Base-by-base conservation (phyloP, 2,888 invertebrate genomes). In the Mythimna loreyi region DNA sequence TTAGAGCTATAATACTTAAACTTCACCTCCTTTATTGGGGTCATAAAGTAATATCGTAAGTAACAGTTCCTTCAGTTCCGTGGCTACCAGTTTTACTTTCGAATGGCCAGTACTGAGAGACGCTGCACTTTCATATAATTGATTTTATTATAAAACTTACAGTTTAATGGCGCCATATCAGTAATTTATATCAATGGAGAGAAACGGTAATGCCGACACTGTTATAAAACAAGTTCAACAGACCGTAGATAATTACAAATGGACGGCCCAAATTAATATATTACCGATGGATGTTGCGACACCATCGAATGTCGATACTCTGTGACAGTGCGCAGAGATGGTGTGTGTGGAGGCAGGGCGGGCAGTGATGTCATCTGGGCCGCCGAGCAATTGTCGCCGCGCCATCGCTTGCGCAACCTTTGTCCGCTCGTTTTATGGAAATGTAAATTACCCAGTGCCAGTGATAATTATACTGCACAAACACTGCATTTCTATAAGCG, bases 291-390 rank as follows among this genome's bases (percentile, higher is more conserved):
- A 65, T 72, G 80, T 89, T 86, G 85, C 84, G 80, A 85, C 86
- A 87, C 83, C 75, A 86, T 82, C 76, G 73, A 49, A 45, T 50
- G 5, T 78, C 69, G 78, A 74, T 78, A 78, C 62, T 36, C 36
- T 72, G 36, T 78, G 72, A 84, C 67, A 80, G 68, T 75, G 72
- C 67, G 68, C 73, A 69, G 77, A 79, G 72, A 75, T 72, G 75
- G 69, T 71, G 59, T 64, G 49, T 28, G 70, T 57, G 55, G 65
- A 7, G 36, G 68, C n/a, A 73, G 71, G 62, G 68, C 45, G 30
- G 70, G 53, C 53, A 75, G 77, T 93, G 93, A 93, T 90, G 91
- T 92, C 93, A 93, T 93, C 87, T 89, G 86, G 90, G 91, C 84
- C 92, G 81, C 75, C 90, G 80, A 81, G 85, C 89, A 91, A 91